Percentiles rank a stretch among this genome's conserved stretches.
Evolutionary conservation across 2,797 vertebrate species (phyloP).

Genomic region (Sebastes iracundus): DNA sequence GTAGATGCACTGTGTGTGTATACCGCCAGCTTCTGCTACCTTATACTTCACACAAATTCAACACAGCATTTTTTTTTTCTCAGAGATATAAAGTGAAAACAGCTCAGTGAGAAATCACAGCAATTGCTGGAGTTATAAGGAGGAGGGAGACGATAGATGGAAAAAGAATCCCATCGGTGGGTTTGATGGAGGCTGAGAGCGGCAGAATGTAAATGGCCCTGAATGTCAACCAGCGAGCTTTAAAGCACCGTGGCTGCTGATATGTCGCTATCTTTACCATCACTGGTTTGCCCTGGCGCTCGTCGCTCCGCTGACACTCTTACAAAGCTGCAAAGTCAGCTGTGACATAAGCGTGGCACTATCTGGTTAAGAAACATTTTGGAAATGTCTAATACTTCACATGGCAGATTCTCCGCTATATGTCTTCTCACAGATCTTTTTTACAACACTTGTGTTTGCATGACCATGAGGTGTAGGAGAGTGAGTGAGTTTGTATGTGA

Average conservation of each 20-base stretch:
- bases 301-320: neutral
- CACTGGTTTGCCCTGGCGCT: neutral
- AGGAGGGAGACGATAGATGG: constrained; percentile 20
- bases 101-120: constrained; percentile 57
- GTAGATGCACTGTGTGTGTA: constrained; percentile 17
- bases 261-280: constrained; percentile 21
- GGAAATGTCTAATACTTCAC: constrained; percentile 20
- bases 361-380: constrained; percentile 13
- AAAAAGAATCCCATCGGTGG: constrained; percentile 17
- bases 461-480: neutral
- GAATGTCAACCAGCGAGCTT: constrained; percentile 51
- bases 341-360: neutral
- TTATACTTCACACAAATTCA: constrained; percentile 46
- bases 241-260: constrained; percentile 21
- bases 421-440: neutral
- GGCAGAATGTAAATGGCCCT: constrained; percentile 50
- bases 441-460: neutral
- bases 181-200: constrained; percentile 43
- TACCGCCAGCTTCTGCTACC: constrained; percentile 23
- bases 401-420: neutral
- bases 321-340: constrained; percentile 10
- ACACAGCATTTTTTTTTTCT: constrained; percentile 21
- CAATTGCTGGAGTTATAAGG: constrained; percentile 18
- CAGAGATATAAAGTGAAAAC: constrained; percentile 39
- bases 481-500: neutral